Conservation (phyloP, 2,888 invertebrate species). For the Seladonia tumulorum region DNA sequence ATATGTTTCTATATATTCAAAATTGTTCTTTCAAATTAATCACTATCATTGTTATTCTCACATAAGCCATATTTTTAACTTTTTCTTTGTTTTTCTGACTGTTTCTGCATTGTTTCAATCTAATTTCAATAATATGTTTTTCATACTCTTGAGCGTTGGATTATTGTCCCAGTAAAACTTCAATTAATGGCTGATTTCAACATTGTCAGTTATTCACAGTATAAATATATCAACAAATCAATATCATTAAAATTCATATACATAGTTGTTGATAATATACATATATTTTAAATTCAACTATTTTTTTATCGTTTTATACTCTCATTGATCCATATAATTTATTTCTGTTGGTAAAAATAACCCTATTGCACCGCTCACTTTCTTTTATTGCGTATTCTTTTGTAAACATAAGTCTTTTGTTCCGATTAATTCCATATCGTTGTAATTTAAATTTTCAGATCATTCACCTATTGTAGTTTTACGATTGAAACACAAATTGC, state of each 20-base stretch:
- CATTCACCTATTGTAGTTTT: neutral
- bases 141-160: neutral
- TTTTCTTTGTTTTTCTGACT: neutral
- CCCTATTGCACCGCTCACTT: neutral
- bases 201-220: neutral
- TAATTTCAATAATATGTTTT: neutral
- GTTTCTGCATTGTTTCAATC: neutral
- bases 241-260: neutral
- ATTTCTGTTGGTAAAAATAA: neutral
- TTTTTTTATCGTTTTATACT: neutral
- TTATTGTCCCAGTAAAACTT: neutral
- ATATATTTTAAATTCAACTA: neutral
- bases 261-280: neutral
- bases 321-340: neutral
- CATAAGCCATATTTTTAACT: neutral
- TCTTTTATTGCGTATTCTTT: neutral
- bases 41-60: neutral
- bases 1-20: neutral
- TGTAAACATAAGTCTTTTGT: neutral
- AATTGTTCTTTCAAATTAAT: neutral
- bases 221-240: constrained; percentile 6
- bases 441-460: neutral
- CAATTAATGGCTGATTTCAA: neutral
- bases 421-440: neutral
- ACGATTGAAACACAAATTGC: neutral